phyloP scores from a whole-genome alignment of 2,888 invertebrate genomes.

The Cordilura impudica region DNA sequence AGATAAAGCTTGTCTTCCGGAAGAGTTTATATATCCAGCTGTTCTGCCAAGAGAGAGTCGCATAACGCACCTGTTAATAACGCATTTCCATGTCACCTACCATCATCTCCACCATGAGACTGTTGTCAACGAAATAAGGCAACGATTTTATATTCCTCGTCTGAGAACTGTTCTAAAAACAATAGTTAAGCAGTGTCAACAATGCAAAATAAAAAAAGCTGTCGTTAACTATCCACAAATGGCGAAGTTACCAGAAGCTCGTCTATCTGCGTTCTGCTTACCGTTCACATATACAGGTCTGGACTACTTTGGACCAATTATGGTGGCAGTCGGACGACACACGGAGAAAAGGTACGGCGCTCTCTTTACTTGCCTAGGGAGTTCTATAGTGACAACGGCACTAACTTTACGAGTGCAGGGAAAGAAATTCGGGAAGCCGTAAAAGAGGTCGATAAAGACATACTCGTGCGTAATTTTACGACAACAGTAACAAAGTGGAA shows the following conservation, averaged over 20 bases:
- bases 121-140: constrained; percentile 48
- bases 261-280: constrained; percentile 31
- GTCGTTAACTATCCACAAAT: constrained; percentile 37
- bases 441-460: constrained; percentile 36
- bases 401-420: constrained; percentile 56
- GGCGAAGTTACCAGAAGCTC: constrained; percentile 43
- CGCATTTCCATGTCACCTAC: constrained; percentile 17
- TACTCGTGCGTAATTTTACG: constrained; percentile 18
- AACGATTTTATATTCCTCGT: constrained; percentile 37
- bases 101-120: constrained; percentile 44
- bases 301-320: constrained; percentile 56
- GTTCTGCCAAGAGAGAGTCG: constrained; percentile 28
- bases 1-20: constrained; percentile 9
- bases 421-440: constrained; percentile 49
- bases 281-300: constrained; percentile 51
- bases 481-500: constrained; percentile 56
- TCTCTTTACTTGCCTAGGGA: constrained; percentile 56
- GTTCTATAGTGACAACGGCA: constrained; percentile 59
- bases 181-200: constrained; percentile 34
- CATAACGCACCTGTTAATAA: constrained; percentile 21
- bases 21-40: too few relatives aligned
- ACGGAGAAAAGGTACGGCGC: constrained; percentile 49
- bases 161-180: constrained; percentile 37
- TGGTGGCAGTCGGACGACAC: constrained; percentile 29
- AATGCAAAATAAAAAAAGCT: constrained; percentile 53